Conservation (phyloP, 1,140 invertebrate genomes). For the Dermatophagoides farinae region DNA sequence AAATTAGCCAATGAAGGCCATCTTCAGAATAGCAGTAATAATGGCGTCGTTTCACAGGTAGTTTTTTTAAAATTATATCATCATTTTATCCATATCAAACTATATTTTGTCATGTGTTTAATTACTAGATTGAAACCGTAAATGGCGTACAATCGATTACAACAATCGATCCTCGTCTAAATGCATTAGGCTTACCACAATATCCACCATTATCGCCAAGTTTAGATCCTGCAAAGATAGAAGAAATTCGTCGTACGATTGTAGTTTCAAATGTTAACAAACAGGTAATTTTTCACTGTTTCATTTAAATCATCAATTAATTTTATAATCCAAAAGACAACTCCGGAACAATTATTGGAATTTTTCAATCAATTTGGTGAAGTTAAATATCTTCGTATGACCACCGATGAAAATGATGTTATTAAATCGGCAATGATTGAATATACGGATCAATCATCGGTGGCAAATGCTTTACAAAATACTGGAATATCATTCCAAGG, state of each 20-base stretch:
- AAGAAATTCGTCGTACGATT: slow-evolving; percentile 81
- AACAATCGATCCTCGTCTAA: slow-evolving; percentile 72
- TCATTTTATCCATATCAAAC: no score
- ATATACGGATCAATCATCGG: slow-evolving; percentile 69
- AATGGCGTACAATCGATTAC: slow-evolving; percentile 59
- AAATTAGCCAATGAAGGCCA: slow-evolving; percentile 57
- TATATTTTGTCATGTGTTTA: background rate
- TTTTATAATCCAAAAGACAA: slow-evolving; percentile 18
- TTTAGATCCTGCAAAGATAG: slow-evolving; percentile 71
- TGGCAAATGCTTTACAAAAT: slow-evolving; percentile 60
- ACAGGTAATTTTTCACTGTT: slow-evolving; percentile 29
- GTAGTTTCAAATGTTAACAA: slow-evolving; percentile 53
- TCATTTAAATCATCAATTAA: background rate
- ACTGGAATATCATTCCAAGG: slow-evolving; percentile 54
- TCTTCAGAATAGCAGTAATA: slow-evolving; percentile 49
- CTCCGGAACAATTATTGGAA: slow-evolving; percentile 54
- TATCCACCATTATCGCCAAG: slow-evolving; percentile 81
- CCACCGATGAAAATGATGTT: slow-evolving; percentile 52
- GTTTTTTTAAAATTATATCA: no score
- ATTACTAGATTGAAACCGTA: slow-evolving; percentile 47
- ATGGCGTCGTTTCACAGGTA: slow-evolving; percentile 61
- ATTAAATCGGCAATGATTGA: slow-evolving; percentile 68
- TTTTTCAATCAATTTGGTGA: slow-evolving; percentile 70
- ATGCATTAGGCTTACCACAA: slow-evolving; percentile 55
- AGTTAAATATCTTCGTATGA: slow-evolving; percentile 84